Evolutionary conservation across 2,797 vertebrate genomes (phyloP).

Genomic region (Neosilurus mollespiculum): DNA sequence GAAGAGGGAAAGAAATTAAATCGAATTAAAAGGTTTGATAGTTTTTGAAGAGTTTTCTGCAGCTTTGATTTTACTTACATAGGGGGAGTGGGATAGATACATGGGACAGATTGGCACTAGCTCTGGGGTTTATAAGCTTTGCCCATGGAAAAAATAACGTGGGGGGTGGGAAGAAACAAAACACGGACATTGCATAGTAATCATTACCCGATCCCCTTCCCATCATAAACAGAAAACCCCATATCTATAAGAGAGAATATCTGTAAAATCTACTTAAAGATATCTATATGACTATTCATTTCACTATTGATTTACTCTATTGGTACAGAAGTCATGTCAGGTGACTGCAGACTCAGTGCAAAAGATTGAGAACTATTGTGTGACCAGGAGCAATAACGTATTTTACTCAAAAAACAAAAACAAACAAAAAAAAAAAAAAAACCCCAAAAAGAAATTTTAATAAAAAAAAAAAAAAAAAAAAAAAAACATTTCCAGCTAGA

Average conservation of each 20-base stretch:
- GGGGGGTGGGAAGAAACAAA: slow-evolving; percentile 11
- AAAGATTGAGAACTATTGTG: slow-evolving; percentile 19
- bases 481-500: slow-evolving; percentile 6
- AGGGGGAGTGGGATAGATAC: slow-evolving; percentile 1
- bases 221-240: slow-evolving; percentile 18
- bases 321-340: slow-evolving; percentile 34
- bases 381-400: slow-evolving; percentile 17
- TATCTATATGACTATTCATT: slow-evolving; percentile 26
- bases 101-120: slow-evolving; percentile 32
- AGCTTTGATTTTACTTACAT: slow-evolving; percentile 5
- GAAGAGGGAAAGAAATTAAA: not conserved
- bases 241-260: slow-evolving; percentile 12
- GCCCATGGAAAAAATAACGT: slow-evolving; percentile 8
- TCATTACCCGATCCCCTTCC: slow-evolving; percentile 28
- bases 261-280: slow-evolving; percentile 26
- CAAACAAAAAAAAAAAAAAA: not conserved
- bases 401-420: not conserved
- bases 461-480: not conserved
- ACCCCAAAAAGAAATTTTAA: no score
- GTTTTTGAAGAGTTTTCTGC: not conserved
- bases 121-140: slow-evolving; percentile 20
- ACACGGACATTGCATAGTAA: slow-evolving; percentile 54
- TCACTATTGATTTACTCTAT: slow-evolving; percentile 20
- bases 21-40: not conserved
- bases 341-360: slow-evolving; percentile 32